Evolutionary conservation across 2,888 invertebrate species (phyloP), one percentile per base, ranked within the genome.

Genomic region (Maniola hyperantus): DNA sequence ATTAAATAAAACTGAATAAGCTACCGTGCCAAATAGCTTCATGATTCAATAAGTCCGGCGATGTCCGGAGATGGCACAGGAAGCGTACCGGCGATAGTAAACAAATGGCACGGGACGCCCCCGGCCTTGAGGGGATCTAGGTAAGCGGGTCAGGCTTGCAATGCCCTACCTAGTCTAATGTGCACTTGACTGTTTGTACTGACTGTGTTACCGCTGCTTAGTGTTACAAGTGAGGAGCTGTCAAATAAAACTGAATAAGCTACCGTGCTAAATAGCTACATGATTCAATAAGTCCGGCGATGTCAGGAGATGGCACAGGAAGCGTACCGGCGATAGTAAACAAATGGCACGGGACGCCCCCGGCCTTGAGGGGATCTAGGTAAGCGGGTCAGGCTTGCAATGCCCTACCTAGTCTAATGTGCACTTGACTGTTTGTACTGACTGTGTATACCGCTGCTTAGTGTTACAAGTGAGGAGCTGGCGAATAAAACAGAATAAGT

Each of bases 81-180:
- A n/a, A n/a, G n/a, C n/a, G n/a, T n/a, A n/a, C n/a, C n/a, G n/a
- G n/a, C n/a, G n/a, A n/a, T n/a, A n/a, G n/a, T n/a, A n/a, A n/a
- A n/a, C n/a, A 55, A 55, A 63, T 55, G 54, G 51, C 34, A n/a
- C n/a, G n/a, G n/a, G n/a, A n/a, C n/a, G n/a, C n/a, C n/a, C n/a
- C n/a, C n/a, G n/a, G n/a, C n/a, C n/a, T n/a, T n/a, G n/a, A n/a
- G n/a, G n/a, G n/a, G n/a, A n/a, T n/a, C n/a, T n/a, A n/a, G n/a
- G 80, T 79, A 79, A 79, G 72, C 72, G 73, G 80, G 80, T 80
- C 73, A 68, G 65, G 44, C 69, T 70, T 53, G 74, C 72, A 72
- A 13, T 13, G 42, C 62, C n/a, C n/a, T n/a, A n/a, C n/a, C n/a
- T n/a, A n/a, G n/a, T 55, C 26, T 13, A 15, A 15, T 54, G 54